These are phyloP conservation scores for Sminthurinus aureus DNA, from an alignment of 2,888 invertebrate genomes.

Conservation along the genomic window DNA sequence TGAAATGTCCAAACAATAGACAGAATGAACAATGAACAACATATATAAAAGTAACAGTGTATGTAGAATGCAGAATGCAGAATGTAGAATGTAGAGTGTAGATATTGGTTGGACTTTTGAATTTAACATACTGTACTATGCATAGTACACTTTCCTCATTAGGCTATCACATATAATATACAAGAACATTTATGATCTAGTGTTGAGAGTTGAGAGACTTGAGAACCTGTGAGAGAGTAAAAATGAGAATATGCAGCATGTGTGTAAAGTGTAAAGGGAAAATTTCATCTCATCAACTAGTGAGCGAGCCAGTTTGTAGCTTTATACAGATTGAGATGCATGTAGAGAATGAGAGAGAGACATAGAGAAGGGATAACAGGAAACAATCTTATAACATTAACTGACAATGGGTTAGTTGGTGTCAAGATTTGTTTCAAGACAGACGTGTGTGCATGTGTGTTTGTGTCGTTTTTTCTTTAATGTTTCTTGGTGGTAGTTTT, in stretches of 20 bases:
- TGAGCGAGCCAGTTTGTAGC: neutral
- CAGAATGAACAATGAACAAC: no score
- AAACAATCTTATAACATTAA: constrained; percentile 18
- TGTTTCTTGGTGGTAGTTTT: no score
- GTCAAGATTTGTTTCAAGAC: constrained; percentile 23
- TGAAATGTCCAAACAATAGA: no score
- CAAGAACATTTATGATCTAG: neutral
- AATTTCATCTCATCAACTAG: neutral
- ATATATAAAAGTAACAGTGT: neutral
- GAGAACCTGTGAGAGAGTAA: neutral
- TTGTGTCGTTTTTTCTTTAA: neutral
- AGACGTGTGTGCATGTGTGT: constrained; percentile 7
- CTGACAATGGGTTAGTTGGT: constrained; percentile 30
- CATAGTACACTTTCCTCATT: neutral
- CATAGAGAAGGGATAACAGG: neutral
- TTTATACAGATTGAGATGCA: neutral
- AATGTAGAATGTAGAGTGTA: neutral
- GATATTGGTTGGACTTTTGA: no score
- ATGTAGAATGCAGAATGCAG: neutral
- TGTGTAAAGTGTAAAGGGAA: neutral
- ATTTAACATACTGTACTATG: neutral
- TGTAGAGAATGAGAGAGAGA: neutral
- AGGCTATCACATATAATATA: neutral
- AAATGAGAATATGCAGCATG: neutral
- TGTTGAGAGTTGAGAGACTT: neutral